These are phyloP conservation scores for Chaenodraco wilsoni DNA, from an alignment of 2,797 vertebrate genomes.

Conservation along the genomic window DNA sequence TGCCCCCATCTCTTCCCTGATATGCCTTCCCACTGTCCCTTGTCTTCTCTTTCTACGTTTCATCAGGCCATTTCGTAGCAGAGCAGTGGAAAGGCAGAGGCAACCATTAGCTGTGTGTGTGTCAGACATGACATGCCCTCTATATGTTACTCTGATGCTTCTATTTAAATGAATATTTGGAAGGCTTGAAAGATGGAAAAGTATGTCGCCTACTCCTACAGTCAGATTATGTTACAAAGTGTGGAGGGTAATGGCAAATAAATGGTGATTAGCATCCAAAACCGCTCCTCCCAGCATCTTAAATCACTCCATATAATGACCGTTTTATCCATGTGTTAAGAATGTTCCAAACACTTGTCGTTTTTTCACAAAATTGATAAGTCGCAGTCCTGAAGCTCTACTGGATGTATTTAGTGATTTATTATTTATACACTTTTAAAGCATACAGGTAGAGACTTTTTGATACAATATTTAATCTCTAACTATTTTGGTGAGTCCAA, in stretches of 20 bases:
- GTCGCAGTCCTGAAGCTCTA: neutral
- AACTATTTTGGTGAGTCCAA: neutral
- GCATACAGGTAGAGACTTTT: neutral
- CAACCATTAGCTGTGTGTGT: slow-evolving; percentile 28
- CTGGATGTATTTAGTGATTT: neutral
- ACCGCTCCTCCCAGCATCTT: too few species aligned
- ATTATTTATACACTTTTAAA: neutral
- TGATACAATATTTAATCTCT: neutral
- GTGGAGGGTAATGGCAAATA: neutral
- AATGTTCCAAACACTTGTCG: neutral
- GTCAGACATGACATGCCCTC: neutral
- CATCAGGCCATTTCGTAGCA: slow-evolving; percentile 28
- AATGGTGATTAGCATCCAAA: neutral
- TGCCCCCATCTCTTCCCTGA: slow-evolving; percentile 10
- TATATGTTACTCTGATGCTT: neutral
- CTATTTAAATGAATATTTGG: neutral
- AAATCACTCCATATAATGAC: neutral
- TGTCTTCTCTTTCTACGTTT: slow-evolving; percentile 17
- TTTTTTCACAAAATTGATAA: neutral
- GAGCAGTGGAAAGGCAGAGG: slow-evolving; percentile 16
- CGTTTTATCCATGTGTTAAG: neutral
- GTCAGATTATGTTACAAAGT: neutral
- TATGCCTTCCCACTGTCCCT: slow-evolving; percentile 26
- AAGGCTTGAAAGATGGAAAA: neutral
- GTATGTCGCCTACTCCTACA: neutral